Base-by-base conservation (phyloP, 1,140 invertebrate genomes). In the Eufriesea mexicana region DNA sequence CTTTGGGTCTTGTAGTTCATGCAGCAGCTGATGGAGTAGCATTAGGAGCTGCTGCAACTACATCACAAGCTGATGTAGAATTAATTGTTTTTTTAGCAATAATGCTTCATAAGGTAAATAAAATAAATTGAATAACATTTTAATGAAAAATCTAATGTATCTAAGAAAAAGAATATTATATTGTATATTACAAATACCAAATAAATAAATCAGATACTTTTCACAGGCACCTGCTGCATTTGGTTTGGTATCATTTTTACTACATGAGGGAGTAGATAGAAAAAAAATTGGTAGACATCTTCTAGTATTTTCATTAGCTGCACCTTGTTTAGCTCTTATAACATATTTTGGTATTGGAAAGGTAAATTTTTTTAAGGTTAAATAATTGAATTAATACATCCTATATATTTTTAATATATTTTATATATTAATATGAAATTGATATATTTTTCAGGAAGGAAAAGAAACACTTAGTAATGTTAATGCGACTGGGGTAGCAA, bases 21-120 rank as follows among this genome's bases (percentile, higher is more conserved):
- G 98, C 99, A 18, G 98, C 98, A 96, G 99, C 99, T 86, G 99
- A 99, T 95, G 99, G 99, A 45, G 96, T 99, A 57, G 99, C 99
- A 5, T 93, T 99, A 20, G 99, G 99, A 67, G 99, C 98, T 42
- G 99, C 99, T 2, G 98, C 98, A 0, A 98, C 98, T 0, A 98
- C 98, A 1, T 97, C 98, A 9, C 98, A 99, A 91, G 96, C 98
- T 28, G 98, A 99, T 91, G 98, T 99, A 7, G 99, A 99, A 95
- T 96, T 99, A 89, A 99, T 99, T 85, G 98, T 99, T 28, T 99
- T 99, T 93, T 93, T 99, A 55, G 99, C 99, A 45, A 99, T 99
- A 85, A 99, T 99, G 98, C 95, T 99, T 23, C 99, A 99, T 91
- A 99, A 99, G 95, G 97, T 97, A 93, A 89, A 61, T 35, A 18